Percentiles rank a stretch among this genome's conserved stretches.
Conservation (phyloP, 2,888 invertebrate species). For the Drosophila kambysellisi region DNA sequence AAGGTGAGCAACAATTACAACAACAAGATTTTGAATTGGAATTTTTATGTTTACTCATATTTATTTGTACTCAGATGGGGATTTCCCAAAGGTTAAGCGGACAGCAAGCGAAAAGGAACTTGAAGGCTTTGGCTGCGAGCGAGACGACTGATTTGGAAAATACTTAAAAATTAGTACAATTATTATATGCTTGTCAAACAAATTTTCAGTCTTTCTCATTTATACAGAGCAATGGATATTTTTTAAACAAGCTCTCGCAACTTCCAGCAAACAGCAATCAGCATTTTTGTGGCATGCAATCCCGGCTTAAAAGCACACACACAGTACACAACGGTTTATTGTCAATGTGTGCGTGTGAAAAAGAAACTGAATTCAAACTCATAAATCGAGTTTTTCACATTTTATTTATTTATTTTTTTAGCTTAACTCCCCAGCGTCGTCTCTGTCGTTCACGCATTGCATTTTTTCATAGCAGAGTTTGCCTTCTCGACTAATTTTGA, state of each 20-base stretch:
- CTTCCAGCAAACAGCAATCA: neutral
- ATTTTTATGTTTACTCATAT: slow-evolving; percentile 4
- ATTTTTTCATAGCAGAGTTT: slow-evolving; percentile 49
- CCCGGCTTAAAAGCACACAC: slow-evolving; percentile 35
- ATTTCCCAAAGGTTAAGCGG: slow-evolving; percentile 3
- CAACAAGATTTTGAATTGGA: neutral
- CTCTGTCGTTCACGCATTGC: slow-evolving; percentile 15
- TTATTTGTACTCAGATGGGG: neutral
- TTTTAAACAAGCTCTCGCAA: neutral
- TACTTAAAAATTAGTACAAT: neutral
- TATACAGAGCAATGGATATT: neutral
- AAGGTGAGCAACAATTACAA: slow-evolving; percentile 49
- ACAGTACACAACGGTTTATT: slow-evolving; percentile 10
- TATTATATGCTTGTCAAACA: neutral
- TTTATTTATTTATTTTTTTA: slow-evolving; percentile 42
- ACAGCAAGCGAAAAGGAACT: neutral
- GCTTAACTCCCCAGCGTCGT: slow-evolving; percentile 10
- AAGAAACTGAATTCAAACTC: slow-evolving; percentile 71
- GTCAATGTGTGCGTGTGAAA: slow-evolving; percentile 33
- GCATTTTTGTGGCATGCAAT: slow-evolving; percentile 1
- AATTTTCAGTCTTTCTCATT: neutral
- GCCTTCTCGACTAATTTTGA: slow-evolving; percentile 56
- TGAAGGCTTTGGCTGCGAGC: neutral
- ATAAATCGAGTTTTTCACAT: slow-evolving; percentile 76
- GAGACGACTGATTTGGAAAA: neutral